Percentiles rank a stretch among this genome's conserved stretches.
phyloP scores from a whole-genome alignment of 1,140 invertebrate species.

The Conus betulinus region DNA sequence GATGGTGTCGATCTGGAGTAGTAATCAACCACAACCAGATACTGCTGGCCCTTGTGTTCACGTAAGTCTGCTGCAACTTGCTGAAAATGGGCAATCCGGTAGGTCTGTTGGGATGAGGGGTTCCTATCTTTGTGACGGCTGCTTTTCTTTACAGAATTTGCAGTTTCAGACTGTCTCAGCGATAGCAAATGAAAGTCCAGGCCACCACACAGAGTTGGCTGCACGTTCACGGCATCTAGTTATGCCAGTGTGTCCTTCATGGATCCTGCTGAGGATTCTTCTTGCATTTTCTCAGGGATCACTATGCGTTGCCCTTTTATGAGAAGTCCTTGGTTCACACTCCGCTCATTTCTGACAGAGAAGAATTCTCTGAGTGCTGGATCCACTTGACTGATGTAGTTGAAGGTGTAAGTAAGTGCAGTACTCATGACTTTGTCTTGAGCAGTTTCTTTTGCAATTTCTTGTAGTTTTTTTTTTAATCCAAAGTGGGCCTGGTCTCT shows the following conservation, averaged over 20 bases:
- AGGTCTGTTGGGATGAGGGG: slow-evolving; percentile 32
- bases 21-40: slow-evolving; percentile 39
- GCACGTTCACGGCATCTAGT: slow-evolving; percentile 15
- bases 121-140: slow-evolving; percentile 35
- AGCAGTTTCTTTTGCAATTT: not conserved
- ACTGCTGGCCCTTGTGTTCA: slow-evolving; percentile 32
- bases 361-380: not conserved
- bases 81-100: slow-evolving; percentile 33
- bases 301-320: slow-evolving; percentile 28
- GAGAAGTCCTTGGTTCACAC: not conserved
- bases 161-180: not conserved
- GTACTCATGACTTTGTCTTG: not conserved
- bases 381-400: not conserved
- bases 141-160: slow-evolving; percentile 32
- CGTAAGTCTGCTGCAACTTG: slow-evolving; percentile 32
- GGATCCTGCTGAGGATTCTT: slow-evolving; percentile 27
- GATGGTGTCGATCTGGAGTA: not conserved
- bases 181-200: not conserved
- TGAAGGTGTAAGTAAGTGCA: not conserved
- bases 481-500: not conserved
- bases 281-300: slow-evolving; percentile 32
- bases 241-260: slow-evolving; percentile 42
- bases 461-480: not conserved
- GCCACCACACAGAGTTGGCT: slow-evolving; percentile 12
- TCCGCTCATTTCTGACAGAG: not conserved